Percentiles rank a stretch among this genome's conserved stretches.
Evolutionary conservation across 2,113 vertebrate genomes (phyloP).

Genomic region (Passerina amoena): DNA sequence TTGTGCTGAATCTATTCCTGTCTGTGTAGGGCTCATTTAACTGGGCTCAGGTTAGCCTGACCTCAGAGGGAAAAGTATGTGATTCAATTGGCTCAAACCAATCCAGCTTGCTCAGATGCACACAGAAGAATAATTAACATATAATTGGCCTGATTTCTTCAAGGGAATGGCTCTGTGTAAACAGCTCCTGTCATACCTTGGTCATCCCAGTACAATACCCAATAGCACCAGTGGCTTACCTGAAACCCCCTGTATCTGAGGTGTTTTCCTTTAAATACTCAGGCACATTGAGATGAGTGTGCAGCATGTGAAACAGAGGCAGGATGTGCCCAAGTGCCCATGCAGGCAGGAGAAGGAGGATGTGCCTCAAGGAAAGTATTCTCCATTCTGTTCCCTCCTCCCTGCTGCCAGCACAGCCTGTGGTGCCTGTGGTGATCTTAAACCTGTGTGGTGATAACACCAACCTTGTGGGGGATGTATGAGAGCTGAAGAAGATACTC

Average conservation of each 20-base stretch:
- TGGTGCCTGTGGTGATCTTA: background rate
- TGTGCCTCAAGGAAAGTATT: background rate
- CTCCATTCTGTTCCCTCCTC: background rate
- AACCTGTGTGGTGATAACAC: background rate
- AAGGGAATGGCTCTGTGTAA: background rate
- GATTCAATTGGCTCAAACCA: background rate
- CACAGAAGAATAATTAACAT: conserved; percentile 8
- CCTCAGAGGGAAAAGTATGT: background rate
- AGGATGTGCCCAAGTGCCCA: fast-evolving
- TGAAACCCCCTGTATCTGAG: background rate
- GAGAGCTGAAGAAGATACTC: background rate
- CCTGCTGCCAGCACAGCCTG: background rate
- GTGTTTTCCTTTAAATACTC: background rate
- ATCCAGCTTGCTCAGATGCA: background rate
- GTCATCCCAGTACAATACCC: background rate
- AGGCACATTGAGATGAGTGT: background rate
- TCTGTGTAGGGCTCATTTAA: conserved; percentile 4
- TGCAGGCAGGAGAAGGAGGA: background rate
- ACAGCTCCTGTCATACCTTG: background rate
- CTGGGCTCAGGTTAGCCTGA: conserved; percentile 37
- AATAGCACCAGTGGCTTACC: background rate
- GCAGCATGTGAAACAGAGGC: background rate
- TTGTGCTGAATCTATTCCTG: background rate
- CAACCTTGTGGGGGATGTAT: no score
- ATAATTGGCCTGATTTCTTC: background rate